Base-by-base conservation (phyloP, 1,140 invertebrate species). In the Aphelenchoides besseyi region DNA sequence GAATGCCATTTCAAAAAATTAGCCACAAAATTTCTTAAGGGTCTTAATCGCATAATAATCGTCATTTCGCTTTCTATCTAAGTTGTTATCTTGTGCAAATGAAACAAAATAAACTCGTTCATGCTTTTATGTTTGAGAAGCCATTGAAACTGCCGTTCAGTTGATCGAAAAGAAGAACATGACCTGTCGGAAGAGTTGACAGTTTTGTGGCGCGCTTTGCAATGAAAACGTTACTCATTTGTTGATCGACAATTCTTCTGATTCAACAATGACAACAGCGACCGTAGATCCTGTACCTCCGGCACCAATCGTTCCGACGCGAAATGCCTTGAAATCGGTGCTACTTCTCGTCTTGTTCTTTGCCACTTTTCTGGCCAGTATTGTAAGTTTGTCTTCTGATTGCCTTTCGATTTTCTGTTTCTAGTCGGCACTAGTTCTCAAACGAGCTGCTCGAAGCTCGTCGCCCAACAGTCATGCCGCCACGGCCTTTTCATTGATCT, bases 281-380 rank as follows among this genome's bases (percentile, higher is more conserved):
- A 12, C 41, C 41, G 41, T 48, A 16, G 12, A 12, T 12, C 41
- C 41, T 23, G 41, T 48, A 23, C 41, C 63, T 37, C 63, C 63
- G 36, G 30, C 16, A 29, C 63, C 63, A 2, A 2, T 66, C 16
- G 63, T 66, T 12, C 63, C 71, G 18, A 72, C 71, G 2, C 36
- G 59, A 18, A 76, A 72, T 61, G 76, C 80, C 29, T 67, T 82
- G 18, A 80, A 83, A 55, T 73, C 80, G 0, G 64, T 81, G 16
- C 68, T 82, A 1, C 41, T 83, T 30, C 30, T 82, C 9, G 32
- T 67, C 26, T 71, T 82, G 1, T 84, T 84, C 59, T 74, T 76
- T 26, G 35, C 62, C 9, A 82, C 81, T 2, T 84, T 82, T 70
- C 54, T 75, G 9, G 78, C 81, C 26, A 63, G 72, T n/a, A 73